These are phyloP conservation scores for Brachionus asplanchnoidis DNA, from an alignment of 1,140 invertebrate genomes.

Conservation along the genomic window DNA sequence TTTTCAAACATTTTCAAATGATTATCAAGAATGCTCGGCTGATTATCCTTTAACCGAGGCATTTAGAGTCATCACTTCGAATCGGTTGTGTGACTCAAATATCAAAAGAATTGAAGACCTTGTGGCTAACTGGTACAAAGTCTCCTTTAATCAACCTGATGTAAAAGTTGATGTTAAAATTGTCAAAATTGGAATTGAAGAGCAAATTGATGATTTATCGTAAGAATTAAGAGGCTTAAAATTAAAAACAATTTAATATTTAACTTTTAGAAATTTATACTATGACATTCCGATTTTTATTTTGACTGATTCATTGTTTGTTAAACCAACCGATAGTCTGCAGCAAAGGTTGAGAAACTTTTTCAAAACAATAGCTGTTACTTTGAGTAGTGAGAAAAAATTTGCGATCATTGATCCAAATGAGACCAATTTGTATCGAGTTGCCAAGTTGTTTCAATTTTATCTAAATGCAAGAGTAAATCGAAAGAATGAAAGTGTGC, in stretches of 20 bases:
- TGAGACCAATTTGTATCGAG: not conserved
- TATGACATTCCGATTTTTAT: not conserved
- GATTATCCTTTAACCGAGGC: not conserved
- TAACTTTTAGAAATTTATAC: not conserved
- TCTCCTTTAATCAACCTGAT: not conserved
- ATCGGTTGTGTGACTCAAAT: not conserved
- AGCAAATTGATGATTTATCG: not conserved
- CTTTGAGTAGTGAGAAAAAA: not conserved
- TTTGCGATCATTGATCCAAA: not conserved
- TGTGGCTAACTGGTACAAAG: not conserved
- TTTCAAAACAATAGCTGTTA: not conserved
- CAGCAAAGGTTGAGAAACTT: not conserved
- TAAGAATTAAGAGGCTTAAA: not conserved
- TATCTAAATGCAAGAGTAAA: constrained; percentile 4
- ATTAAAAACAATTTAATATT: not conserved
- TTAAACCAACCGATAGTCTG: not conserved
- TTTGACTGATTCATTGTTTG: not conserved
- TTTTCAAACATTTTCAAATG: not conserved
- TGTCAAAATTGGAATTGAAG: constrained; percentile 5
- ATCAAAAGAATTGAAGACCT: not conserved
- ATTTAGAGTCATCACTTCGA: not conserved
- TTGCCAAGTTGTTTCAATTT: not conserved
- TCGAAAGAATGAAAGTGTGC: constrained; percentile 3
- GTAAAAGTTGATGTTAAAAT: not conserved
- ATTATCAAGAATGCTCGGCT: not conserved